These are phyloP conservation scores for Gallinago solitaria DNA, from an alignment of 2,797 vertebrate species.

Conservation along the genomic window DNA sequence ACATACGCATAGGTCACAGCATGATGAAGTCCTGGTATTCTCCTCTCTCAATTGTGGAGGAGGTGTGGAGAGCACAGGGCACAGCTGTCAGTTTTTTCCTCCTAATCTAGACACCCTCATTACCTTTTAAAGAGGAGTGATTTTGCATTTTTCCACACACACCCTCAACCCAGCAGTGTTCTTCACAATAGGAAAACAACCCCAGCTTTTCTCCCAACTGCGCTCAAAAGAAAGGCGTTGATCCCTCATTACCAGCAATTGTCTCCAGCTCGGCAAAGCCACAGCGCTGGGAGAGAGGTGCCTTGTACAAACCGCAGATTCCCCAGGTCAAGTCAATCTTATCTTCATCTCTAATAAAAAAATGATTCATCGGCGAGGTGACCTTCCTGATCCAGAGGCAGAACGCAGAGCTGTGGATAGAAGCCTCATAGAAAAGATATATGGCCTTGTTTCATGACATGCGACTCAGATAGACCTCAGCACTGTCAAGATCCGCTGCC, in stretches of 20 bases:
- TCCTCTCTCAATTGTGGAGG: not conserved
- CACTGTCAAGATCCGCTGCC: not conserved
- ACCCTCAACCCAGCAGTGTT: not conserved
- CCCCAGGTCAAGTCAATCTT: not conserved
- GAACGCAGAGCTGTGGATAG: not conserved
- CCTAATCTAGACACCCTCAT: not conserved
- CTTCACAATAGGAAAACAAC: not conserved
- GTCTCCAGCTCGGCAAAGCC: not conserved
- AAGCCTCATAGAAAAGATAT: slow-evolving; percentile 11
- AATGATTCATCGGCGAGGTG: not conserved
- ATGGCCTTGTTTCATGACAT: not conserved
- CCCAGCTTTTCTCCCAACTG: not conserved
- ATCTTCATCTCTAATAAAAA: slow-evolving; percentile 6
- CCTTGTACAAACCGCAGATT: not conserved
- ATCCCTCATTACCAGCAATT: not conserved
- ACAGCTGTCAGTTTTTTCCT: not conserved
- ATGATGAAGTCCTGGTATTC: not conserved
- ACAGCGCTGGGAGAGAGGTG: accelerated
- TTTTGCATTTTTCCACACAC: not conserved
- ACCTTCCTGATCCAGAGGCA: slow-evolving; percentile 4
- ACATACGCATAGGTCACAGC: not conserved
- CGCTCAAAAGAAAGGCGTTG: not conserved
- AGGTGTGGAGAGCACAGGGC: not conserved
- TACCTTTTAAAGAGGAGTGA: not conserved
- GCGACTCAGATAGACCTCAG: not conserved